Evolutionary conservation across 92 coral and sea anemone species (phyloP).

Genomic region (Blastomussa wellsi): DNA sequence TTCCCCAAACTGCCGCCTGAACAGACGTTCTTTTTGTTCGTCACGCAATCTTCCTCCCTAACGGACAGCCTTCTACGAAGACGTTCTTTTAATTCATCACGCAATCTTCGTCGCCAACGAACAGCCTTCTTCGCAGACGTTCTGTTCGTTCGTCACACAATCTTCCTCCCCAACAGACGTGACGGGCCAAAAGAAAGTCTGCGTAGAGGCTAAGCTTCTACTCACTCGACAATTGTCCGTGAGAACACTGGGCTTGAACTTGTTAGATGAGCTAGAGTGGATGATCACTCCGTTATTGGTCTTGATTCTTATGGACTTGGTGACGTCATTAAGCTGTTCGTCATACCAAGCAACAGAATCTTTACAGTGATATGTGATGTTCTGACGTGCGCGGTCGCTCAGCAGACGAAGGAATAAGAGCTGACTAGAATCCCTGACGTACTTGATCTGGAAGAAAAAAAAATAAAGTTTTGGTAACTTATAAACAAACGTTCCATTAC

Average conservation of each 20-base stretch:
- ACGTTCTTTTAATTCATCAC: no score
- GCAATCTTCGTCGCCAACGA: no score
- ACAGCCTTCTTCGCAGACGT: no score
- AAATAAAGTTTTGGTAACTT: neutral
- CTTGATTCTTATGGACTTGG: conserved; percentile 76
- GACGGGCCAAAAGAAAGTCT: neutral
- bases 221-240: conserved; percentile 92
- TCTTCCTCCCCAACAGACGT: no score
- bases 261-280: conserved; percentile 88
- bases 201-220: neutral
- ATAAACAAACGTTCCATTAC: no score
- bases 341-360: conserved; percentile 91
- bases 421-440: conserved; percentile 78
- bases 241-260: conserved; percentile 81
- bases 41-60: no score
- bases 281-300: conserved; percentile 89
- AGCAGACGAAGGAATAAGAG: conserved; percentile 83
- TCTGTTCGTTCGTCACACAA: no score
- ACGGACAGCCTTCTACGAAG: no score
- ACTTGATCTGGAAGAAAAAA: conserved; percentile 60
- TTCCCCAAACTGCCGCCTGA: no score
- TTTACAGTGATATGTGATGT: conserved; percentile 89
- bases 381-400: conserved; percentile 90
- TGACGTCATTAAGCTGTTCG: conserved; percentile 58
- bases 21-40: no score